Evolutionary conservation across 2,888 invertebrate genomes (phyloP).

Genomic region (Notodonta dromedarius): DNA sequence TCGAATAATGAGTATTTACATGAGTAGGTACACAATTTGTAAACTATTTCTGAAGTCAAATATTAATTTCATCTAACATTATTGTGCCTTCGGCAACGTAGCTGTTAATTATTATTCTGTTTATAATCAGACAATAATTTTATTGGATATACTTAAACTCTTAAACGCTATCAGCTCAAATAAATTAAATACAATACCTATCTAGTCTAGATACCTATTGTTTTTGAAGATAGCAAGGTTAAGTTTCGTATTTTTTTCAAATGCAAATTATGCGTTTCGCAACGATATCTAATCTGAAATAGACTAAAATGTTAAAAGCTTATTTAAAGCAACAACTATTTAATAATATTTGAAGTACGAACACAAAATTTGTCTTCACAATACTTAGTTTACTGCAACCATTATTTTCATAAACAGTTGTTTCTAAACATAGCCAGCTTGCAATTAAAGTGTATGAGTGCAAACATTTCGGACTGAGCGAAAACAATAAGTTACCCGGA

Average conservation of each 20-base stretch:
- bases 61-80: not conserved
- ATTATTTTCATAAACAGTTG: too few species aligned
- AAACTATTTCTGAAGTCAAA: not conserved
- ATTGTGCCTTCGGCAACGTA: not conserved
- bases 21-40: too few species aligned
- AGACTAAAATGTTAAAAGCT: too few species aligned
- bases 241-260: not conserved
- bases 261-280: not conserved
- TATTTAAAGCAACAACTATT: not conserved
- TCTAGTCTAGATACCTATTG: too few species aligned
- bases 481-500: slow-evolving; percentile 44
- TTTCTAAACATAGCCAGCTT: not conserved
- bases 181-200: too few species aligned
- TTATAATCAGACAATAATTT: not conserved
- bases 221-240: too few species aligned
- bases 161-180: not conserved
- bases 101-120: not conserved
- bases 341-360: not conserved
- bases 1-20: too few species aligned
- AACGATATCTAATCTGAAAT: too few species aligned
- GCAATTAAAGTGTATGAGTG: slow-evolving; percentile 16
- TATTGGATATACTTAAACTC: not conserved
- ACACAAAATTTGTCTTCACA: too few species aligned
- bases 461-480: slow-evolving; percentile 35
- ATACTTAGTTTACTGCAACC: too few species aligned